Evolutionary conservation across 2,113 vertebrate species (phyloP).

Genomic region (Pituophis catenifer): DNA sequence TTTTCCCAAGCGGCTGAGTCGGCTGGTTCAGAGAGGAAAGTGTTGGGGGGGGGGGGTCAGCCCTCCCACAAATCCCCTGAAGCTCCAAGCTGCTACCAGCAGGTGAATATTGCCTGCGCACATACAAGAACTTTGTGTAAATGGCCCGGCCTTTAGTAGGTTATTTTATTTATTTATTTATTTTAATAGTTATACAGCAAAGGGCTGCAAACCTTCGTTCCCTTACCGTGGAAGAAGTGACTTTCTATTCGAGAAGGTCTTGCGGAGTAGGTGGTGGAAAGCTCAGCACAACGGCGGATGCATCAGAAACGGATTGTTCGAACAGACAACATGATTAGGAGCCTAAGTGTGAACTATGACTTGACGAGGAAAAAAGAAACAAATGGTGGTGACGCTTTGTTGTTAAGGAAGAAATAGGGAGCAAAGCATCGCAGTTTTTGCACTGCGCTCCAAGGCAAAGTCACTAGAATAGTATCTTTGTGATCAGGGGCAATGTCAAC

Average conservation of each 20-base stretch:
- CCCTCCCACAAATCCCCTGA: background rate
- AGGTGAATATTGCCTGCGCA: background rate
- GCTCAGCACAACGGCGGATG: background rate
- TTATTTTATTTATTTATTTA: background rate
- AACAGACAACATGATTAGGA: background rate
- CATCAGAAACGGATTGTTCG: background rate
- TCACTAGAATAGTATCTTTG: background rate
- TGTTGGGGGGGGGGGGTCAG: background rate
- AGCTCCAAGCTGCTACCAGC: background rate
- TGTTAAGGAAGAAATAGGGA: background rate
- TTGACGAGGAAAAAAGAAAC: background rate
- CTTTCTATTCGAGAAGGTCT: background rate
- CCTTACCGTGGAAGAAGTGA: background rate
- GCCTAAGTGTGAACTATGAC: background rate
- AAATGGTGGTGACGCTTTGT: background rate
- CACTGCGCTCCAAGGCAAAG: background rate
- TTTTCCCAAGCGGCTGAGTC: background rate
- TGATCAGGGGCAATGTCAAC: background rate
- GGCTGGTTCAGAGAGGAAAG: background rate
- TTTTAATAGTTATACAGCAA: background rate
- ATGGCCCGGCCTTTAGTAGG: background rate
- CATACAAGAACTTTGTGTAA: background rate
- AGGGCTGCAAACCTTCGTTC: background rate
- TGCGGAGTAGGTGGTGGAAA: background rate
- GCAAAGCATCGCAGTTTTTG: background rate